A percentile compares a stretch with the other conserved stretches of the same genome.
Evolutionary conservation across 2,797 vertebrate species (phyloP).

Genomic region (Silurus lanzhouensis): DNA sequence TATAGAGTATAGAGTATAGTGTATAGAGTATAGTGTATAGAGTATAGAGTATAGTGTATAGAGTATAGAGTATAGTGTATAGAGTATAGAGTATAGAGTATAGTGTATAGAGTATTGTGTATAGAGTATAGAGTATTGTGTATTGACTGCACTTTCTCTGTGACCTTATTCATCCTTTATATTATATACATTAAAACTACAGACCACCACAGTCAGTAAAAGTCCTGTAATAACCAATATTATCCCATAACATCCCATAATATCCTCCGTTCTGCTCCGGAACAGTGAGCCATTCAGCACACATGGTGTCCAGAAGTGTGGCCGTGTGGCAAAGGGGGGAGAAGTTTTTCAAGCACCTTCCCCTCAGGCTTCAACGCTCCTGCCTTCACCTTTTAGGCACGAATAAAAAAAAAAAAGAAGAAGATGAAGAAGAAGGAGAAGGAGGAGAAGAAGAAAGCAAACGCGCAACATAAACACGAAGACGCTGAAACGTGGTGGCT

Average conservation of each 20-base stretch:
- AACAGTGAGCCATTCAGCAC: conserved; percentile 57
- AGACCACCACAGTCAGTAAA: not conserved
- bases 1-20: too few relatives aligned
- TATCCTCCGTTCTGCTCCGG: conserved; percentile 10
- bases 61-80: too few relatives aligned
- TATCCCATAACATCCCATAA: not conserved
- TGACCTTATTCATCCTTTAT: not conserved
- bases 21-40: too few relatives aligned
- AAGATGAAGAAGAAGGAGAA: conserved; percentile 56
- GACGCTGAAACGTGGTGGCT: conserved; percentile 57
- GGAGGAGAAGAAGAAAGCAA: conserved; percentile 60
- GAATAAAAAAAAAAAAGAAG: conserved; percentile 52
- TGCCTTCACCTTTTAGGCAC: conserved; percentile 30
- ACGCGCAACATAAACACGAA: conserved; percentile 56
- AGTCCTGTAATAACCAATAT: not conserved
- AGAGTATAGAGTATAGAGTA: too few relatives aligned
- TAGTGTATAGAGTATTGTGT: too few relatives aligned
- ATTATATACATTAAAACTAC: not conserved
- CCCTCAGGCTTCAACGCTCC: conserved; percentile 47
- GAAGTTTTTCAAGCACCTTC: conserved; percentile 35
- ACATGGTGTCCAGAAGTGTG: conserved; percentile 36
- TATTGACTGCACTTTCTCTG: not conserved
- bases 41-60: too few relatives aligned
- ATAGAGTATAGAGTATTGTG: too few relatives aligned
- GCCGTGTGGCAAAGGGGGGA: conserved; percentile 19